phyloP scores from a whole-genome alignment of 2,113 vertebrate species.

The Clupea harengus region DNA sequence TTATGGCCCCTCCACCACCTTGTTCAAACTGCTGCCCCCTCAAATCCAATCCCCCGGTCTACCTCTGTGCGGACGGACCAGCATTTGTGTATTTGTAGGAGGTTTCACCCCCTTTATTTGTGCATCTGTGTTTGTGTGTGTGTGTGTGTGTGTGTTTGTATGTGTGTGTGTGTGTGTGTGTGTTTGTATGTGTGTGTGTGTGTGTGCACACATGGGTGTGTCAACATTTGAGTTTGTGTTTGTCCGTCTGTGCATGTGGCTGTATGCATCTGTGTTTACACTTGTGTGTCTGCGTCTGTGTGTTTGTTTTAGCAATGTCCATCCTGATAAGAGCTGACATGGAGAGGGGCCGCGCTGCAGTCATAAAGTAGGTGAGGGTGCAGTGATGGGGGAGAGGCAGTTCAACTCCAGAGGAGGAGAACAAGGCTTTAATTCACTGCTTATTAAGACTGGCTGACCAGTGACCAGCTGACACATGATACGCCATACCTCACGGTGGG shows the following conservation, averaged over 20 bases:
- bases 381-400: conserved; percentile 13
- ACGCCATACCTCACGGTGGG: background rate
- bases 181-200: background rate
- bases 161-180: background rate
- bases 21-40: conserved; percentile 33
- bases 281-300: background rate
- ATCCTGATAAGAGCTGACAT: background rate
- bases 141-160: background rate
- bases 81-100: background rate
- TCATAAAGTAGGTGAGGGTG: conserved; percentile 30
- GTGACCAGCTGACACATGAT: background rate
- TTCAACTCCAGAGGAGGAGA: conserved; percentile 14
- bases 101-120: background rate
- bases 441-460: conserved; percentile 18
- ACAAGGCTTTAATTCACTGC: conserved; percentile 20
- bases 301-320: conserved; percentile 2
- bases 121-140: background rate
- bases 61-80: background rate
- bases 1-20: conserved; percentile 45
- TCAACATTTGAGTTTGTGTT: background rate
- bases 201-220: background rate
- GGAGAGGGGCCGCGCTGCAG: conserved; percentile 17
- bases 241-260: background rate
- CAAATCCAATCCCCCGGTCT: conserved; percentile 29
- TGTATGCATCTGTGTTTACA: background rate